Conservation (phyloP, 2,113 vertebrate species). For the Chiloscyllium plagiosum region DNA sequence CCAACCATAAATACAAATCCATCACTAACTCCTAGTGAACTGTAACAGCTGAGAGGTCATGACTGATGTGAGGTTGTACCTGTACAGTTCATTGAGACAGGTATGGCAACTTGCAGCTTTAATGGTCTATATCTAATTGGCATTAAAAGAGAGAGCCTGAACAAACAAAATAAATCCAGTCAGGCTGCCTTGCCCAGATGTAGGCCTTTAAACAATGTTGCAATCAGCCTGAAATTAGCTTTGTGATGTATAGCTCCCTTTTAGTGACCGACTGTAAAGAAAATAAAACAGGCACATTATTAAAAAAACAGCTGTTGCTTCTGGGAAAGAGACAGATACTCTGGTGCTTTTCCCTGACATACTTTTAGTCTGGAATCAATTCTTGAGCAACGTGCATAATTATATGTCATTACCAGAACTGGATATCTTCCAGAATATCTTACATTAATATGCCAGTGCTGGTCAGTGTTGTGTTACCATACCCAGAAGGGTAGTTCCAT, state of each 20-base stretch:
- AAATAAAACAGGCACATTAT: constrained; percentile 51
- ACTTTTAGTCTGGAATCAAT: constrained; percentile 48
- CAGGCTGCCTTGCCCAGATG: constrained; percentile 23
- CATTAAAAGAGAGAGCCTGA: constrained; percentile 37
- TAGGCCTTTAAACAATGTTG: constrained; percentile 30
- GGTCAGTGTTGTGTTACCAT: neutral
- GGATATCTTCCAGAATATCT: constrained; percentile 29
- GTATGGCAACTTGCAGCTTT: constrained; percentile 42
- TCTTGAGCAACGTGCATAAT: constrained; percentile 25
- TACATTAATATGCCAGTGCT: neutral
- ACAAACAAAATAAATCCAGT: constrained; percentile 38
- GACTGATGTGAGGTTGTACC: neutral
- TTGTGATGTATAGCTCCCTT: constrained; percentile 45
- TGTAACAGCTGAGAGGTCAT: constrained; percentile 45
- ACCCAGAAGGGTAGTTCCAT: neutral
- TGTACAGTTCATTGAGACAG: constrained; percentile 39
- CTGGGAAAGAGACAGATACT: constrained; percentile 44
- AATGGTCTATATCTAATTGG: constrained; percentile 43
- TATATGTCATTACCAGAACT: constrained; percentile 32
- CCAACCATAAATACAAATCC: constrained; percentile 43
- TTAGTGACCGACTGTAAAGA: constrained; percentile 47
- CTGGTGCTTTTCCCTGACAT: constrained; percentile 5
- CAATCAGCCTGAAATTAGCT: constrained; percentile 42
- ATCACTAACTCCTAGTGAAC: constrained; percentile 42
- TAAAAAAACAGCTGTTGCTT: constrained; percentile 50